Percentiles rank a stretch among this genome's conserved stretches.
These are phyloP conservation scores for Lagocephalus sceleratus DNA, from an alignment of 2,797 vertebrate genomes.

Conservation along the genomic window DNA sequence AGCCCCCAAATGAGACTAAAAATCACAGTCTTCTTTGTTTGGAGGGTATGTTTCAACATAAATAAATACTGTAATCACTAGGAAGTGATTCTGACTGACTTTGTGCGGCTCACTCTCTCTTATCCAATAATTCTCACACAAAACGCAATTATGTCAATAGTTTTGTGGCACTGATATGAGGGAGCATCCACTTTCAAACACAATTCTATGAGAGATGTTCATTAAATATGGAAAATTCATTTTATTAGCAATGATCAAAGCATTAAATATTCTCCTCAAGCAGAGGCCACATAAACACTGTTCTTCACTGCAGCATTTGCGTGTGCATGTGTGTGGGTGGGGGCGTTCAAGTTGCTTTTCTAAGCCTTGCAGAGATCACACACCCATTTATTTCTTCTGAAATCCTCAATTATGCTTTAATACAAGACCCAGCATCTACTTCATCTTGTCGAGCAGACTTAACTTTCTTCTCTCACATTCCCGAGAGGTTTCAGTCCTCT, in stretches of 20 bases:
- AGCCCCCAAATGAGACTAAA: conserved; percentile 32
- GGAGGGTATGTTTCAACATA: conserved; percentile 20
- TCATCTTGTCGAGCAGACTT: conserved; percentile 62
- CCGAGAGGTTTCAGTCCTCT: conserved; percentile 49
- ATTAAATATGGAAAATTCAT: conserved; percentile 50
- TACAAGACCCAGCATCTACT: conserved; percentile 36
- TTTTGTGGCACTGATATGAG: conserved; percentile 44
- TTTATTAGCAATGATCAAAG: conserved; percentile 61
- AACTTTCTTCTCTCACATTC: conserved; percentile 45
- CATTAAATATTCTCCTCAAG: conserved; percentile 50
- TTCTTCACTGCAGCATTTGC: background rate
- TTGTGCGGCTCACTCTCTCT: conserved; percentile 11
- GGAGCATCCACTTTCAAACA: conserved; percentile 46
- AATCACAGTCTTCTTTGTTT: conserved; percentile 21
- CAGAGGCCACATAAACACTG: conserved; percentile 54
- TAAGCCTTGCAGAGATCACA: conserved; percentile 41
- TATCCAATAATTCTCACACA: conserved; percentile 43
- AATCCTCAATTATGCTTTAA: conserved; percentile 50
- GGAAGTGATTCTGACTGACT: conserved; percentile 39
- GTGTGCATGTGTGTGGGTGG: background rate
- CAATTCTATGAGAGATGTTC: conserved; percentile 45
- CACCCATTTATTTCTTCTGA: conserved; percentile 34
- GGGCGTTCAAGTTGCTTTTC: conserved; percentile 20
- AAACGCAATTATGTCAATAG: conserved; percentile 56
- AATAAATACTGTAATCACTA: conserved; percentile 42